Conservation (phyloP, 2,113 vertebrate species). For the Forbesichthys agassizii region DNA sequence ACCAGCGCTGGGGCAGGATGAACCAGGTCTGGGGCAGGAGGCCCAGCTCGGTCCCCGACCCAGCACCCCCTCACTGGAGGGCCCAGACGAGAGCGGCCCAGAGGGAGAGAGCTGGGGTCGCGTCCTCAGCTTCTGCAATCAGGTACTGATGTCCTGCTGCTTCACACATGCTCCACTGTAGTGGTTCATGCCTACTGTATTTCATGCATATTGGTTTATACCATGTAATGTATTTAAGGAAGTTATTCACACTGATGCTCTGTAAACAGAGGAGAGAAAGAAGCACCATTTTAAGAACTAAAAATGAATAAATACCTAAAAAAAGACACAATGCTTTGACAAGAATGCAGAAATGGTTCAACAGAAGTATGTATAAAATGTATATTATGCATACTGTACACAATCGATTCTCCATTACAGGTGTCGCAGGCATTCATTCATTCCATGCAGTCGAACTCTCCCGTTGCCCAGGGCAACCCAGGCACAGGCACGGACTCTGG, state of each 20-base stretch:
- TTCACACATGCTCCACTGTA: no score
- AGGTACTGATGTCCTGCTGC: conserved; percentile 47
- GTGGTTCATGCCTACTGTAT: no score
- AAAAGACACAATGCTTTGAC: no score
- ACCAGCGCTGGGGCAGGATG: conserved; percentile 34
- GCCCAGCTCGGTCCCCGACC: conserved; percentile 67
- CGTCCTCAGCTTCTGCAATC: conserved; percentile 88
- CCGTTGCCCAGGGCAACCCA: conserved; percentile 47
- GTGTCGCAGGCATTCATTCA: conserved; percentile 90
- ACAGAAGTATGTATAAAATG: no score
- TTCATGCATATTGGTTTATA: no score
- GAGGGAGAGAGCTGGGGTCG: conserved; percentile 73
- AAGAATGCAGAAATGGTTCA: no score
- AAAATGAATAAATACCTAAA: no score
- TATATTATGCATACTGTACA: neutral
- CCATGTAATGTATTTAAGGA: no score
- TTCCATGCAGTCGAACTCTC: conserved; percentile 73
- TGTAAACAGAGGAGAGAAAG: no score
- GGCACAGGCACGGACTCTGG: conserved; percentile 30
- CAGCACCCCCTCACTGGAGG: conserved; percentile 77
- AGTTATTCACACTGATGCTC: no score
- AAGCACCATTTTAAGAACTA: no score
- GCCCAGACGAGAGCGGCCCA: conserved; percentile 61
- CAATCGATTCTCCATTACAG: conserved; percentile 12
- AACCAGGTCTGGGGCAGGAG: no score